A percentile compares a stretch with the other conserved stretches of the same genome.
Conservation (phyloP, 2,113 vertebrate genomes). For the Varanus komodoensis region DNA sequence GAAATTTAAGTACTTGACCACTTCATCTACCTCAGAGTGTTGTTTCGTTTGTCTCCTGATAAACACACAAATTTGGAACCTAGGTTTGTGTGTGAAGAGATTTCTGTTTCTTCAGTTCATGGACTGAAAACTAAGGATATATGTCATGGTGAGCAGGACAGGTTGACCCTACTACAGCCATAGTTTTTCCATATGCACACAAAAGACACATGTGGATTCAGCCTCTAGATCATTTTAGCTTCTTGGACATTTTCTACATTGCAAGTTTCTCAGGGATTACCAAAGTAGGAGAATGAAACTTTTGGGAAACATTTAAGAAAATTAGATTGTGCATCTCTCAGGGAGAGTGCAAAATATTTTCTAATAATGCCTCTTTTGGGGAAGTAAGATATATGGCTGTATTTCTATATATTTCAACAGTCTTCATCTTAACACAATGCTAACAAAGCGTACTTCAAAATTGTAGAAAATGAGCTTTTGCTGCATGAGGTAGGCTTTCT, state of each 20-base stretch:
- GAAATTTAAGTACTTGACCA: neutral
- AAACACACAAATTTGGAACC: neutral
- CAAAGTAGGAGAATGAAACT: neutral
- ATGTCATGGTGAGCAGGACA: no score
- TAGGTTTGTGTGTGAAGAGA: neutral
- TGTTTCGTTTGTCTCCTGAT: neutral
- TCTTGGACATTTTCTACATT: neutral
- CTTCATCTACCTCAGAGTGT: neutral
- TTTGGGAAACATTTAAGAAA: neutral
- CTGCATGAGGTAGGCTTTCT: neutral
- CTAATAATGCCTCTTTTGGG: neutral
- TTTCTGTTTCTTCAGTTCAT: neutral
- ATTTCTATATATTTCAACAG: neutral
- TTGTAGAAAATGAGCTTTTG: accelerated
- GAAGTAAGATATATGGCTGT: neutral
- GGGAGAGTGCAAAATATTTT: no score
- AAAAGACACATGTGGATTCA: neutral
- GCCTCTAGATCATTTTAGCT: neutral
- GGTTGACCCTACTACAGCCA: neutral
- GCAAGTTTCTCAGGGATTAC: neutral
- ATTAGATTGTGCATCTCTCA: neutral
- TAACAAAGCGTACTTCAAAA: neutral
- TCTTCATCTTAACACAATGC: neutral
- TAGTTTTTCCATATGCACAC: neutral
- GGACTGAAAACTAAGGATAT: neutral